Evolutionary conservation across 2,113 vertebrate species (phyloP), one percentile per base, ranked within the genome.

Genomic region (Nipponia nippon): DNA sequence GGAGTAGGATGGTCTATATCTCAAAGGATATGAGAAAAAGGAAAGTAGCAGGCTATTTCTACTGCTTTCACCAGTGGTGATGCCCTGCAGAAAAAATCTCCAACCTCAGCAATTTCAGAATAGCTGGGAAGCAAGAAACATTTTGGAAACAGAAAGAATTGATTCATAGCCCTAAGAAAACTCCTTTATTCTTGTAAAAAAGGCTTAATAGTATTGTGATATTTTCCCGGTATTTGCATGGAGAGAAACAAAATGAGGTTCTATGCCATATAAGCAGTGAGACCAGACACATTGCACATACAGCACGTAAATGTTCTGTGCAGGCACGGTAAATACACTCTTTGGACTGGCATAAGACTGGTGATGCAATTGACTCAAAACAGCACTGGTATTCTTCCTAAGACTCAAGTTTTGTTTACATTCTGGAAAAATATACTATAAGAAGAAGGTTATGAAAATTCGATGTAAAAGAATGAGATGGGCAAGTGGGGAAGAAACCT

Each of bases 281-380:
- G 34, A 40, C 9, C 15, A 65, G 27, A 16, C n/a, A 17, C 34
- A 6, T 2, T 46, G 27, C 34, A 47, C 50, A 34, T 27, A 34
- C 3, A 16, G 7, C 8, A 29, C 0, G 0, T 47, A 38, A 32
- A 65, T 32, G 27, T 47, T 40, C 38, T 40, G 27, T 76, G 23
- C 15, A n/a, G 49, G 7, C 7, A 58, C 23, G 34, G 34, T 12
- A 85, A 85, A 47, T 47, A 27, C 1, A 1, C 18, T 18, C 11
- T 66, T 76, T 40, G 23, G 23, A 22, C 11, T 66, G 29, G 11
- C 12, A 4, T 19, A 78, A 40, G 27, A 20, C 12, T 50, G 63
- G n/a, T 47, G 34, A 49, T 34, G 18, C 34, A 56, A 17, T 25
- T 40, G 34, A 29, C 21, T 72, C 44, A 58, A 49, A 49, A 44